A percentile compares a stretch with the other conserved stretches of the same genome.
phyloP scores from a whole-genome alignment of 2,888 invertebrate species.

The Campoplex nolae region DNA sequence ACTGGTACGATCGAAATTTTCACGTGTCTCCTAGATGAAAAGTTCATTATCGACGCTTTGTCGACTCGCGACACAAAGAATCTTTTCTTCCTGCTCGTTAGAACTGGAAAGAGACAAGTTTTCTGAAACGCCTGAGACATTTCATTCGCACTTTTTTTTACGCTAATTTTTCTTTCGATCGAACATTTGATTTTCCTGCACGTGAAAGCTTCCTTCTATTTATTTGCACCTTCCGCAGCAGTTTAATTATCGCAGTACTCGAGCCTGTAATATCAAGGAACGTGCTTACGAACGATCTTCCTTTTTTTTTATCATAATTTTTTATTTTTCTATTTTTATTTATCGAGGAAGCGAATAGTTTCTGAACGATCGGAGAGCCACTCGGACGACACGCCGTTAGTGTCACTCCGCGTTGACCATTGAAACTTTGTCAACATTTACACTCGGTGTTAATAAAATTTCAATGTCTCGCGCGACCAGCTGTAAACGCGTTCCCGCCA shows the following conservation, averaged over 20 bases:
- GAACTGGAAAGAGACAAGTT: not conserved
- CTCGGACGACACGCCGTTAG: conserved; percentile 58
- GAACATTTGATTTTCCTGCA: not conserved
- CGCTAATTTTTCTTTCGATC: not conserved
- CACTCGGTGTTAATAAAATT: conserved; percentile 8
- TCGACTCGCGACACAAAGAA: not conserved
- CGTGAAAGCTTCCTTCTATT: not conserved
- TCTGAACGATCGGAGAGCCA: conserved; percentile 55
- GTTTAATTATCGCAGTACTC: not conserved
- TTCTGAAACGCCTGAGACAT: not conserved
- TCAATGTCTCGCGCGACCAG: not conserved
- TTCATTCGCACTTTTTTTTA: not conserved
- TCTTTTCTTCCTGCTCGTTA: not conserved
- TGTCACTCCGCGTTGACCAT: conserved; percentile 53
- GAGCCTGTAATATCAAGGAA: not conserved
- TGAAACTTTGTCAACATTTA: conserved; percentile 13
- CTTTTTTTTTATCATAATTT: not conserved
- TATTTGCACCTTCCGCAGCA: not conserved
- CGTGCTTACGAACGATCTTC: not conserved
- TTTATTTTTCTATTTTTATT: conserved; percentile 38
- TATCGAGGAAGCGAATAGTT: conserved; percentile 2
- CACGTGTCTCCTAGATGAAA: not conserved
- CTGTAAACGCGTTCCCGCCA: conserved; percentile 13
- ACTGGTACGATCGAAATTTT: not conserved
- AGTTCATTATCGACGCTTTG: not conserved